Conservation (phyloP, 1,140 invertebrate species). For the Ganaspis sp. region DNA sequence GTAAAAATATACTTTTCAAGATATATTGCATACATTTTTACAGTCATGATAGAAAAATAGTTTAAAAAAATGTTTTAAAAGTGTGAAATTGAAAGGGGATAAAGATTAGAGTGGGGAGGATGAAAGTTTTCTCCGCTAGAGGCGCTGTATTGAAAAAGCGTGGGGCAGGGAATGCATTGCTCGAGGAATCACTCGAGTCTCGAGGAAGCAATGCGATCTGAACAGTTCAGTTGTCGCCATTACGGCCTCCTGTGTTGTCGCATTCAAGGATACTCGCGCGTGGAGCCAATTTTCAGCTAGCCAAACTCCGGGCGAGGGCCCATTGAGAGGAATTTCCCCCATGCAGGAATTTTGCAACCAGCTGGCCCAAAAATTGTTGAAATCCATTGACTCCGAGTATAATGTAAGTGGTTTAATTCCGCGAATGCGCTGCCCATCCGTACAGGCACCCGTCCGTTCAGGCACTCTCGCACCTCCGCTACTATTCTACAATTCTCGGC, state of each 20-base stretch:
- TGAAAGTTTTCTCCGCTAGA: background rate
- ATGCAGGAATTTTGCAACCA: slow-evolving; percentile 81
- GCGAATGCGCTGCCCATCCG: slow-evolving; percentile 68
- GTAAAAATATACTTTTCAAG: background rate
- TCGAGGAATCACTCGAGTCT: slow-evolving; percentile 63
- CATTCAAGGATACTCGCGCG: slow-evolving; percentile 65
- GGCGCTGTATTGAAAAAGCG: slow-evolving; percentile 44
- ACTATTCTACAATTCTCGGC: slow-evolving; percentile 25
- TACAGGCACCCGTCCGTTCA: slow-evolving; percentile 74
- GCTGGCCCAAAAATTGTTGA: slow-evolving; percentile 81
- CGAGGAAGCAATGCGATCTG: slow-evolving; percentile 72
- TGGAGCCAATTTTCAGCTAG: slow-evolving; percentile 66
- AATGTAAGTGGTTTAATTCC: slow-evolving; percentile 78
- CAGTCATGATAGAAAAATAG: background rate
- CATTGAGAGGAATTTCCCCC: slow-evolving; percentile 67
- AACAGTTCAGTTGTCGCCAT: slow-evolving; percentile 74
- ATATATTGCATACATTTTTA: background rate
- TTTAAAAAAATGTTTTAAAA: background rate
- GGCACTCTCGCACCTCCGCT: slow-evolving; percentile 63
- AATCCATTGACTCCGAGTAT: slow-evolving; percentile 82
- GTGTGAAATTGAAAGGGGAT: background rate
- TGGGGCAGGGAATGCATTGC: slow-evolving; percentile 57
- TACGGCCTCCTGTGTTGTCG: slow-evolving; percentile 71
- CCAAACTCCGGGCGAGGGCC: slow-evolving; percentile 67
- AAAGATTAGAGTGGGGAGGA: background rate